phyloP scores from a whole-genome alignment of 2,888 invertebrate species.

The Conomelus anceps region DNA sequence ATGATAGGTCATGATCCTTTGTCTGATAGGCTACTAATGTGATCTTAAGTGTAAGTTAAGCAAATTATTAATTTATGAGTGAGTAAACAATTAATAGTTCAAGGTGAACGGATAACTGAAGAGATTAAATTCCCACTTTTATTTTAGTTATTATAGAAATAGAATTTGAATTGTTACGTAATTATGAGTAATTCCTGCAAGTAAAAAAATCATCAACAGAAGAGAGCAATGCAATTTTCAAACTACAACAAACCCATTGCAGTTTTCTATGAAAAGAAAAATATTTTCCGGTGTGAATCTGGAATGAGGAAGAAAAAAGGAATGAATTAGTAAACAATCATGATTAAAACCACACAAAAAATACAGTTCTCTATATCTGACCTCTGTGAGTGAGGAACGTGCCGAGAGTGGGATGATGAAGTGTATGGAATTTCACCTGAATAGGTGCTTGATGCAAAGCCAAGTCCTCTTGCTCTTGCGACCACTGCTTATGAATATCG shows the following conservation, averaged over 20 bases:
- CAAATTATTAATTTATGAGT: background rate
- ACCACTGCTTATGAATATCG: slow-evolving; percentile 53
- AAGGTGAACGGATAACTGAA: background rate
- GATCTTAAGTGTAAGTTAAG: no score
- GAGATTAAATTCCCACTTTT: background rate
- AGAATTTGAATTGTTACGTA: no score
- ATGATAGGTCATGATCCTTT: background rate
- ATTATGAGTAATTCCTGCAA: no score
- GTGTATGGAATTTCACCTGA: slow-evolving; percentile 24
- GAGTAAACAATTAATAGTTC: background rate
- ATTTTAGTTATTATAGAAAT: no score
- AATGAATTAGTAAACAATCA: background rate
- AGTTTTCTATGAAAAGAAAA: no score
- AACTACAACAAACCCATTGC: background rate
- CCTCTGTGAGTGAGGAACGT: slow-evolving; percentile 16
- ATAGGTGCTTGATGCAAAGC: slow-evolving; percentile 48
- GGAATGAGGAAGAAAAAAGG: background rate
- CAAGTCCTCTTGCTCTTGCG: slow-evolving; percentile 52
- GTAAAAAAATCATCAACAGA: no score
- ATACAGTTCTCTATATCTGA: background rate
- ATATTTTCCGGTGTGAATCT: no score
- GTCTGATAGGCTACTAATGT: background rate
- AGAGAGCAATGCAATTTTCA: no score
- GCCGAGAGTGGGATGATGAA: slow-evolving; percentile 12
- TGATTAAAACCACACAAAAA: background rate